Base-by-base conservation (phyloP, 37 sponge, comb jelly and placozoan species). In the Corticium candelabrum region DNA sequence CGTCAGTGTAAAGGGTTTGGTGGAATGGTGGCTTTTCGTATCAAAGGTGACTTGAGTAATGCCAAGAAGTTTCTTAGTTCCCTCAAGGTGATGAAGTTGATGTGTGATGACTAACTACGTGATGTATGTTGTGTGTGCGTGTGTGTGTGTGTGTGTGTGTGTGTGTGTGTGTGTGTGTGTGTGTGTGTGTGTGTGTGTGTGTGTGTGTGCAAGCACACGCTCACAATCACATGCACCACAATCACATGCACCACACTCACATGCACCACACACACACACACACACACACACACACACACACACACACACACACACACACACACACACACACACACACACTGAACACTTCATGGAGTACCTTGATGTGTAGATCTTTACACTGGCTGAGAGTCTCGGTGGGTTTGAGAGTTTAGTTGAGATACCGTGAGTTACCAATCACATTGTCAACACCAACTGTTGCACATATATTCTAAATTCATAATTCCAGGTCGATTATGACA, bases 361-460 rank as follows among this genome's bases (percentile, higher is more conserved):
- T 50, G 11, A 27, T 50, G 11, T 38, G 27, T 75, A 95, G 96
- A 78, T 95, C 34, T 89, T 97, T 35, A 83, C 86, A 0, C 84
- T 97, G 31, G 99, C 95, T 32, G 99, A 94, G 84, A 97, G 99
- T 84, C 75, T 97, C 32, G 99, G 99, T 37, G 99, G 99, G 1
- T 91, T 82, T 77, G 95, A 94, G 76, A 89, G 92, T 75, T 82
- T 97, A 1, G 86, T 78, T 40, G 94, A 97, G 35, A 36, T 94
- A 11, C 99, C 99, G 90, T 96, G 84, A 90, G 91, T 40, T 71
- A 2, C 40, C 3, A 37, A 11, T 68, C 1, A 37, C 3, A 33
- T 68, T 7, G 30, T 39, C 41, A 30, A 68, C 11, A 41, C 2
- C 39, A 39, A 7, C 40, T 2, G 1, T 68, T 1, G 5, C 15